Percentiles rank a stretch among this genome's conserved stretches.
phyloP scores from a whole-genome alignment of 64 coral and sea anemone species.

The Montipora cactus region DNA sequence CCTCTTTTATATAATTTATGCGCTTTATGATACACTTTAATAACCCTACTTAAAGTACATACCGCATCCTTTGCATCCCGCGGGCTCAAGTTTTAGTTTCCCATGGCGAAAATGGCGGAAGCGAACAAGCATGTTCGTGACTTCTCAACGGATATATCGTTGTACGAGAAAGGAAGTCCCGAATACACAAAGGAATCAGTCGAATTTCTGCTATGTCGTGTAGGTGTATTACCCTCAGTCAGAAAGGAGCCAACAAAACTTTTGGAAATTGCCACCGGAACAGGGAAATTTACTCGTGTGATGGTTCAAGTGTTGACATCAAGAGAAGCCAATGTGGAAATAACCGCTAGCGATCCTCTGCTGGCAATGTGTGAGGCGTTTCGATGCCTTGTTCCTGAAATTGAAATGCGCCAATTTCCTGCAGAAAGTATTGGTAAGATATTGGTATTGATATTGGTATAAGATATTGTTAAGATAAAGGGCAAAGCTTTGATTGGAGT shows the following conservation, averaged over 20 bases:
- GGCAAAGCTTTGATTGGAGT: too few relatives aligned
- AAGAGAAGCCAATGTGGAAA: slow-evolving; percentile 30
- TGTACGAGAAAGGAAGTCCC: slow-evolving; percentile 90
- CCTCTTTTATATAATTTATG: too few relatives aligned
- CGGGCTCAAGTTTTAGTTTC: background rate
- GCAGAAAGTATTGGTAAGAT: slow-evolving; percentile 74
- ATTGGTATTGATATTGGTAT: background rate
- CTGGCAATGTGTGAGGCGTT: slow-evolving; percentile 80
- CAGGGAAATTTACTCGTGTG: slow-evolving; percentile 84
- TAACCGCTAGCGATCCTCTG: slow-evolving; percentile 81
- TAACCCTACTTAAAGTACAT: too few relatives aligned
- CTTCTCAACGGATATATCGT: slow-evolving; percentile 45
- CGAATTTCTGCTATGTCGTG: slow-evolving; percentile 70
- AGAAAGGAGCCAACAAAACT: slow-evolving; percentile 47
- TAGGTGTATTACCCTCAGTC: slow-evolving; percentile 42
- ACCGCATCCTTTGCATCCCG: too few relatives aligned
- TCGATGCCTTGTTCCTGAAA: slow-evolving; percentile 59
- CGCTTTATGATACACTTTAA: too few relatives aligned
- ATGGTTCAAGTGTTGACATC: slow-evolving; percentile 37
- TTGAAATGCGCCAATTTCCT: slow-evolving; percentile 70
- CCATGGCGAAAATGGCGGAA: background rate
- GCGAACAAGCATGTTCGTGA: background rate
- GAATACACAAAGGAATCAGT: slow-evolving; percentile 83
- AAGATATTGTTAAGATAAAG: too few relatives aligned
- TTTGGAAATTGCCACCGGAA: slow-evolving; percentile 88